phyloP scores from a whole-genome alignment of 2,888 invertebrate genomes.

The Eupithecia abbreviata region DNA sequence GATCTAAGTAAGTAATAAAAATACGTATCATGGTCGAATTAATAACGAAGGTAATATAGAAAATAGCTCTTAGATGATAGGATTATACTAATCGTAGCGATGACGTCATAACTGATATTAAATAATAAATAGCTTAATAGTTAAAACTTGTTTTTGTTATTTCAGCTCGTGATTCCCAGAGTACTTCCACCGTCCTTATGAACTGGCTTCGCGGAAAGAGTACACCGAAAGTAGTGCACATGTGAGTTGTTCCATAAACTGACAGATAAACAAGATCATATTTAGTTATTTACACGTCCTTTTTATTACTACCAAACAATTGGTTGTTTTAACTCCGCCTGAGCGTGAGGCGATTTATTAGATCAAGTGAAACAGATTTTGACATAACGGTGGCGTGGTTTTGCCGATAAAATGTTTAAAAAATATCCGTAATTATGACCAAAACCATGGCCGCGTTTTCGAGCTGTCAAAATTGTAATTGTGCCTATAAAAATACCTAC shows the following conservation, averaged over 20 bases:
- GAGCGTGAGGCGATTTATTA: neutral
- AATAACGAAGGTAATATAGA: neutral
- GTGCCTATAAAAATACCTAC: neutral
- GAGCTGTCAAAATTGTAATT: neutral
- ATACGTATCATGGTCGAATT: neutral
- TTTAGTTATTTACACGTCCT: neutral
- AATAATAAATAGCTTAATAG: neutral
- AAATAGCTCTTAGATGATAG: neutral
- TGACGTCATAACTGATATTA: neutral
- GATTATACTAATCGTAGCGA: neutral
- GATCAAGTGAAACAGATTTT: neutral
- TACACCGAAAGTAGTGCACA: conserved; percentile 85
- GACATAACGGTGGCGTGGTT: neutral
- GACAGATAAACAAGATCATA: neutral
- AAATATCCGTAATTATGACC: neutral
- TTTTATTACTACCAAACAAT: neutral
- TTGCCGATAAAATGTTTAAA: neutral
- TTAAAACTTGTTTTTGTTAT: conserved; percentile 41
- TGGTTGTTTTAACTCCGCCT: neutral
- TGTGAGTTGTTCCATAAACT: conserved; percentile 59
- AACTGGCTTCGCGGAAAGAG: conserved; percentile 93
- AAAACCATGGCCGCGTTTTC: neutral
- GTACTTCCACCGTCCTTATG: conserved; percentile 90
- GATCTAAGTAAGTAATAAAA: neutral
- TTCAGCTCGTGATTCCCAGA: conserved; percentile 90